Conservation (phyloP, 2,797 vertebrate species). For the Hippoglossus hippoglossus region DNA sequence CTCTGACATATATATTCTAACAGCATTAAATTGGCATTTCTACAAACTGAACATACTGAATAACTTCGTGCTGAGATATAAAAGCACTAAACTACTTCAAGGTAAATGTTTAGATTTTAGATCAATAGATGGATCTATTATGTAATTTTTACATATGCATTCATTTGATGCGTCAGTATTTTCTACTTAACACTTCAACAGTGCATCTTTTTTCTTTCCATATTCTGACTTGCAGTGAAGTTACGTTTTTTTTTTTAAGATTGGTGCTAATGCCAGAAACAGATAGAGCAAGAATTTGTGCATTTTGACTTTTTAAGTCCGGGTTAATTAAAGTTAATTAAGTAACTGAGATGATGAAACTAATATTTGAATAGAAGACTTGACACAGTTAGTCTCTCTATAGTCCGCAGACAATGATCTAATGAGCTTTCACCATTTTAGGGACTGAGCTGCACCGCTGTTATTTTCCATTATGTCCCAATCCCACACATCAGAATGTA, state of each 20-base stretch:
- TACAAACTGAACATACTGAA: neutral
- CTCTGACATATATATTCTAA: neutral
- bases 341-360: too few species aligned
- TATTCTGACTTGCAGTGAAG: too few species aligned
- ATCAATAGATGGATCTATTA: neutral
- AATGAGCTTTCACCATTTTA: conserved; percentile 1
- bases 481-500: neutral
- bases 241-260: too few species aligned
- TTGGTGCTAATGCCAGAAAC: neutral
- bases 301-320: neutral
- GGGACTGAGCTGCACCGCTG: neutral
- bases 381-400: neutral
- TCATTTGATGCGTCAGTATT: too few species aligned
- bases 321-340: too few species aligned
- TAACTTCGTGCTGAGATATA: too few species aligned
- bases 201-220: too few species aligned
- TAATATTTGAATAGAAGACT: neutral
- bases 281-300: neutral
- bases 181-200: too few species aligned
- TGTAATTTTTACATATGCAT: neutral
- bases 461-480: conserved; percentile 17
- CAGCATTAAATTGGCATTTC: too few species aligned
- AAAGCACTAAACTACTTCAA: neutral
- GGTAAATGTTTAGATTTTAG: neutral
- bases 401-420: neutral